Evolutionary conservation across 2,888 invertebrate species (phyloP), one percentile per base, ranked within the genome.

Genomic region (Ichneumoninae sp.): DNA sequence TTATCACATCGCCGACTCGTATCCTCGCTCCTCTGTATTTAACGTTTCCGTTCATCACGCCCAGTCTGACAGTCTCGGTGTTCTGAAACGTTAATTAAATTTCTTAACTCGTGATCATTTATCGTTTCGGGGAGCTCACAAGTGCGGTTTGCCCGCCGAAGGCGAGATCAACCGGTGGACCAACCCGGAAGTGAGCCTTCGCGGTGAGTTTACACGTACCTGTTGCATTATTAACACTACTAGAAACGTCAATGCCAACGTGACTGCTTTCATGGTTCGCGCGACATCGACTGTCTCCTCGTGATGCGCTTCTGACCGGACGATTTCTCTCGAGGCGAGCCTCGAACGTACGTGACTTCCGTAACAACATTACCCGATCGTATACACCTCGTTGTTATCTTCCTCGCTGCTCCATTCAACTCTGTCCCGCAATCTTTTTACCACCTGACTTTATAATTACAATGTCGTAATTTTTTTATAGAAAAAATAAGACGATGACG

Each of bases 41-140:
- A 8, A 86, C 62, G 57, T 86, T 85, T 72, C 86, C 84, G 52
- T 86, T 86, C 84, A 86, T 85, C 52, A 85, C 54, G 7, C 86
- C 84, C 40, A 86, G 13, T 1, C 83, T 77, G 10, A 82, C 52
- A 13, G 62, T 52, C 7, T 78, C 60, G 30, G 44, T 65, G 22
- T 82, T 69, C 84, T 84, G 65, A 19, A 79, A 72, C 2, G 19
- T 36, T 52, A 72, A 47, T 50, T 71, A n/a, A 1, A 26, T 80
- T 82, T 6, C 2, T 80, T 10, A 68, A 30, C 8, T 68, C 19
- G 0, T 30, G 3, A 6, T 26, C 2, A 30, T 70, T 70, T 70
- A 4, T 26, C 33, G 3, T 10, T 70, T 70, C 2, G 5, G n/a
- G 33, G 5, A 30, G 19, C 6, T 19, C 13, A 13, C 36, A 26